phyloP scores from a whole-genome alignment of 1,140 invertebrate genomes.

The Globodera rostochiensis region DNA sequence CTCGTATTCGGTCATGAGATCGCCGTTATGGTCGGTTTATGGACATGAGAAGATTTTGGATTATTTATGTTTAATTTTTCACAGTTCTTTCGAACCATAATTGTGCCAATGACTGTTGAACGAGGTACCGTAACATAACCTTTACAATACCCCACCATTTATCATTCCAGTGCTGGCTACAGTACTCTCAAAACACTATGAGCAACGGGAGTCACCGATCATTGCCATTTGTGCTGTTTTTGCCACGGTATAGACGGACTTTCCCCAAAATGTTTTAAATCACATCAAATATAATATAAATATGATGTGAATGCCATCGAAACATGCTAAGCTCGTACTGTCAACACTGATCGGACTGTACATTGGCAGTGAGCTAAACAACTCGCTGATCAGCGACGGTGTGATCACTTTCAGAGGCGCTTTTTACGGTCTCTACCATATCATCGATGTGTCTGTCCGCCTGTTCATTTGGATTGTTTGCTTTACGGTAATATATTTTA shows the following conservation, averaged over 20 bases:
- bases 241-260: conserved; percentile 18
- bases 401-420: conserved; percentile 28
- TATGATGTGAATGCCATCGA: no score
- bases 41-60: not conserved
- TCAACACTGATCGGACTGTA: conserved; percentile 22
- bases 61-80: conserved; percentile 7
- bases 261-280: no score
- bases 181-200: conserved; percentile 29
- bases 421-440: conserved; percentile 32
- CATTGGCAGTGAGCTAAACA: conserved; percentile 34
- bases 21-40: conserved; percentile 26
- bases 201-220: conserved; percentile 21
- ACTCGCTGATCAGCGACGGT: conserved; percentile 28
- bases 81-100: conserved; percentile 28
- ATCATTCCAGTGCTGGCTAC: conserved; percentile 25
- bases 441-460: conserved; percentile 35
- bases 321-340: conserved; percentile 16
- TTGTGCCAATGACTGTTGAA: conserved; percentile 35
- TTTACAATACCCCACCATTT: not conserved
- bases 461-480: conserved; percentile 37
- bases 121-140: conserved; percentile 1
- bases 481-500: conserved; percentile 14
- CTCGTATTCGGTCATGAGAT: conserved; percentile 32
- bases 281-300: no score
- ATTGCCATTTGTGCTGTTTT: conserved; percentile 27